Base-by-base conservation (phyloP, 2,888 invertebrate genomes). In the Venusia cambrica region DNA sequence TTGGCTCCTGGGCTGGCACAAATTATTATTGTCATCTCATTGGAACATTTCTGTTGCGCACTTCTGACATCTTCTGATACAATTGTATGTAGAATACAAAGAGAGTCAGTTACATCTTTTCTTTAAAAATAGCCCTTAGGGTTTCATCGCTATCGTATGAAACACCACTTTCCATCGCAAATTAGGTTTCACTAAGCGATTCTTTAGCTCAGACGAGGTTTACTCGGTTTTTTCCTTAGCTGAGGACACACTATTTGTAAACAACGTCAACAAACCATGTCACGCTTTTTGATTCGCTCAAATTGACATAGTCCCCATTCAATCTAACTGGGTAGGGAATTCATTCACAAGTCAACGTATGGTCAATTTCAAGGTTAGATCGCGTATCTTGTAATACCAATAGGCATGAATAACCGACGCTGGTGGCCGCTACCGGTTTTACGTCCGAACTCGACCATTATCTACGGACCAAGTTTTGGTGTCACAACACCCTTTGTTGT, bases 361-460 rank as follows among this genome's bases (percentile, higher is more conserved):
- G 64, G 54, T 53, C 56, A 62, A 51, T 59, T 48, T 54, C 71
- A 73, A 73, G 73, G 73, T 57, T 64, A 72, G 64, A 65, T 62
- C 51, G 50, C 45, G 54, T 64, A 64, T 59, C 63, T 47, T 50
- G 52, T 55, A 56, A 51, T 40, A 38, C 52, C 54, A 58, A 57
- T 60, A 59, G 45, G 39, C 38, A 46, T 51, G 62, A 53, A 57
- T 54, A 57, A 48, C 55, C 54, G 31, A 54, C 61, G 61, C 64
- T 62, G 64, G 63, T 61, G 71, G 63, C 51, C 11, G 68, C 81
- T 80, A 84, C 84, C 78, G 78, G 83, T 81, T 79, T 76, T 79
- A 77, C 75, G 60, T 54, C 49, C 60, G 61, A 65, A 58, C 54
- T 53, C 55, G 41, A 52, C 59, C 59, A 68, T 69, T 72, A 74